phyloP scores from a whole-genome alignment of 2,888 invertebrate species.

The Himalopsyche tibetana region DNA sequence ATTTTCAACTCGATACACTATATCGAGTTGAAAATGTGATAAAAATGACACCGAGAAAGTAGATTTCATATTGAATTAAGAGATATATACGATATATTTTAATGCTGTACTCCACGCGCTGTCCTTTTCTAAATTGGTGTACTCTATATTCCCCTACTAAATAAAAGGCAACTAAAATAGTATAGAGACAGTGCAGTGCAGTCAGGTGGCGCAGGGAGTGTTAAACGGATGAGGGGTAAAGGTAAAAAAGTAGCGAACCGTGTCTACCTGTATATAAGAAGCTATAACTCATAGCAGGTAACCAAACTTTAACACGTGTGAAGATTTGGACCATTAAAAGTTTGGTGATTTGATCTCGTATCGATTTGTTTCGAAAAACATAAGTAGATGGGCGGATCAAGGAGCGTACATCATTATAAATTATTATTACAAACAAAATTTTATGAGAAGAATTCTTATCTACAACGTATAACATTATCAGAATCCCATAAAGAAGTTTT shows the following conservation, averaged over 20 bases:
- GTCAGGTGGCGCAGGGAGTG: constrained; percentile 51
- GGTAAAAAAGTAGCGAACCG: constrained; percentile 52
- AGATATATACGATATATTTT: too few species aligned
- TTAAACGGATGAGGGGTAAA: constrained; percentile 45
- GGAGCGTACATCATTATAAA: background rate
- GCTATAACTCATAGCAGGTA: constrained; percentile 44
- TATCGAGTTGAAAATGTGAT: too few species aligned
- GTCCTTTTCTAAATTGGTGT: constrained; percentile 46
- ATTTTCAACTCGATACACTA: too few species aligned
- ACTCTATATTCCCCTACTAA: constrained; percentile 55
- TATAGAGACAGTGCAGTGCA: constrained; percentile 58
- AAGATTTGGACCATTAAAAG: background rate
- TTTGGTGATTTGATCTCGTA: constrained; percentile 16
- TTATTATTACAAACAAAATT: background rate
- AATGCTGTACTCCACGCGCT: constrained; percentile 14
- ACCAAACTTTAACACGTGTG: constrained; percentile 46
- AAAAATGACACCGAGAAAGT: too few species aligned
- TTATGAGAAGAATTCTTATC: too few species aligned
- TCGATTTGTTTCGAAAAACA: background rate
- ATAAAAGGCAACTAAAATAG: constrained; percentile 59
- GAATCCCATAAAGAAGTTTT: too few species aligned
- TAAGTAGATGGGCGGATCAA: background rate
- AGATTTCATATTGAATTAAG: too few species aligned
- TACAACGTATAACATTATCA: too few species aligned
- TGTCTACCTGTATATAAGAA: constrained; percentile 28